phyloP scores from a whole-genome alignment of 2,113 vertebrate species.

The Cyanoramphus novaezelandiae region DNA sequence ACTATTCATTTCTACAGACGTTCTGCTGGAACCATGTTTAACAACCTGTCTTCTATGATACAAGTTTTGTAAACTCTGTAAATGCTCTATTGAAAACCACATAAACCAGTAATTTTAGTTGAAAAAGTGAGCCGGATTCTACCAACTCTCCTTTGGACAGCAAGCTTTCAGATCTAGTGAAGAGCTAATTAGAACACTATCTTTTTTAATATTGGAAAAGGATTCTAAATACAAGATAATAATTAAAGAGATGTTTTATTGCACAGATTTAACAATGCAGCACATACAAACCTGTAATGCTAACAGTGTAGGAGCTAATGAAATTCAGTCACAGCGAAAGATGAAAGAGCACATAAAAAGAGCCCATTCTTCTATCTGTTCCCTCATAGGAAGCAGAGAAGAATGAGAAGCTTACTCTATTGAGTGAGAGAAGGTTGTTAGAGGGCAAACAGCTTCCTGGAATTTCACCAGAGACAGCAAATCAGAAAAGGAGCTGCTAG shows the following conservation, averaged over 20 bases:
- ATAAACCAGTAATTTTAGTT: background rate
- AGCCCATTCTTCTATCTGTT: background rate
- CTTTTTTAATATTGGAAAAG: constrained; percentile 25
- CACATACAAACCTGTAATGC: background rate
- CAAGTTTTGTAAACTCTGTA: background rate
- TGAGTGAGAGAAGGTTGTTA: background rate
- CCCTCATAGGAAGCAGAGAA: background rate
- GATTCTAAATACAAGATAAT: constrained; percentile 9
- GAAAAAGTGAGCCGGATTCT: background rate
- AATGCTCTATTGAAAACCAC: background rate
- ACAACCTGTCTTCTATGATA: background rate
- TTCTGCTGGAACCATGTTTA: background rate
- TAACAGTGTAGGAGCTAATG: background rate
- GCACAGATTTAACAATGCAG: constrained; percentile 21
- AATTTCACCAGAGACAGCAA: background rate
- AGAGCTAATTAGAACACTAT: background rate
- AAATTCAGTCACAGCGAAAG: constrained; percentile 33
- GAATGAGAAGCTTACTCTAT: background rate
- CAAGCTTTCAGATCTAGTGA: background rate
- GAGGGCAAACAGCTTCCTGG: background rate
- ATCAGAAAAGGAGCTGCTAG: background rate
- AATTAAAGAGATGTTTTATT: constrained; percentile 10
- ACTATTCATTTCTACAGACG: background rate
- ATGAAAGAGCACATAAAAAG: background rate
- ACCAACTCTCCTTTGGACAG: background rate